Conservation (phyloP, 1,140 invertebrate species). For the Drosophila nigromelanica region DNA sequence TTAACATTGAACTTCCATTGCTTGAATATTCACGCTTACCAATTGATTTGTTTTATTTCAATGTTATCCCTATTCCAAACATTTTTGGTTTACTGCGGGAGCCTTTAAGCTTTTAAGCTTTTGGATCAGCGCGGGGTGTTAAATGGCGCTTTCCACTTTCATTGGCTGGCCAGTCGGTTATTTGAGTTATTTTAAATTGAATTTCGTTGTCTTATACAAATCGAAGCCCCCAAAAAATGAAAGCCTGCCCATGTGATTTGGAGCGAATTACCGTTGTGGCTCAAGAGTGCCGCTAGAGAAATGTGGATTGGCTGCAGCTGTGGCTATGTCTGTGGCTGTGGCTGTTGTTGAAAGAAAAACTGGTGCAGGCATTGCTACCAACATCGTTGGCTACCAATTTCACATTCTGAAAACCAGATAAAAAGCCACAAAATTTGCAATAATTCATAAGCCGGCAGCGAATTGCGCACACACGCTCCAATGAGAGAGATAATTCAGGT, state of each 20-base stretch:
- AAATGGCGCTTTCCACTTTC: constrained; percentile 27
- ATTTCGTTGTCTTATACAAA: constrained; percentile 60
- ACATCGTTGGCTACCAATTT: constrained; percentile 53
- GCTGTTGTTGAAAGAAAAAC: constrained; percentile 41
- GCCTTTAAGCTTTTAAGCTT: constrained; percentile 8
- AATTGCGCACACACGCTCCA: constrained; percentile 50
- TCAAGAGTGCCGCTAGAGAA: constrained; percentile 57
- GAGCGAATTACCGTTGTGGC: constrained; percentile 73
- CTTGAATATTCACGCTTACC: not conserved
- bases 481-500: constrained; percentile 52
- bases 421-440: constrained; percentile 75
- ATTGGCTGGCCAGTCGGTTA: constrained; percentile 9
- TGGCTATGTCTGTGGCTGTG: constrained; percentile 11
- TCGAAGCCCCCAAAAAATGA: constrained; percentile 58
- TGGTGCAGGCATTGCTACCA: constrained; percentile 45
- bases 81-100: not conserved
- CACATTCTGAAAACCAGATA: constrained; percentile 79
- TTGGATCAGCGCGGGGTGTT: constrained; percentile 11
- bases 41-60: not conserved
- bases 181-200: constrained; percentile 30
- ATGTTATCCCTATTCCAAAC: not conserved
- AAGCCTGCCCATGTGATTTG: constrained; percentile 68
- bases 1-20: constrained; percentile 19
- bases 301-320: constrained; percentile 46
- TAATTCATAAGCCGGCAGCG: constrained; percentile 75